Evolutionary conservation across 2,888 invertebrate species (phyloP), one percentile per base, ranked within the genome.

Genomic region (Rhorus exstirpatorius): DNA sequence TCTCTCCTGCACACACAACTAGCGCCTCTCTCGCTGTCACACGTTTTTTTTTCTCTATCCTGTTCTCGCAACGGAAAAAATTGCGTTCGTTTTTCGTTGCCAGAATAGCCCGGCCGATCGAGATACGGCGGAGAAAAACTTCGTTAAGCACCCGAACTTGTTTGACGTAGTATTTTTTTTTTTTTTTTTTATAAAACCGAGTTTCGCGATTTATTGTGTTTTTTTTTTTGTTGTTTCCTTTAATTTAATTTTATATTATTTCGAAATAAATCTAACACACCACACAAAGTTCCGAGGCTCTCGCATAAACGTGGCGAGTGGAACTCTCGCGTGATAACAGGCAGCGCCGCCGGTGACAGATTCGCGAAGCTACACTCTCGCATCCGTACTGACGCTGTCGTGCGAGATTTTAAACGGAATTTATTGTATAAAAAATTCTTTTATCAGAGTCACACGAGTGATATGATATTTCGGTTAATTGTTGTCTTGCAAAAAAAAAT

Each of bases 331-430:
- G 82, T 65, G 84, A 79, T 81, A 85, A 76, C 86, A 84, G 84
- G 86, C 85, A 84, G 84, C 88, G 88, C 87, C 85, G 84, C 88
- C 84, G 83, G 85, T 84, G 79, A 84, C 85, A 87, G 87, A 86
- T 86, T 87, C 70, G 58, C 38, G 14, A 58, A 21, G n/a, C n/a
- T n/a, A 21, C 72, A 74, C 58, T 46, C 82, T 63, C 24, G 77
- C 83, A 84, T 87, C 31, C 86, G 85, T 86, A 81, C 79, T 77
- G 41, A 49, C 10, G 26, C 12, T 24, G 55, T 70, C 70, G 55
- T 55, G 17, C 17, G 17, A 77, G n/a, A 49, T 31, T 68, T 38
- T 38, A 7, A 26, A 6, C 24, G 10, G 14, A 49, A 44, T n/a
- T 10, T 19, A n/a, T 10, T 19, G 8, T n/a, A n/a, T n/a, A n/a